Evolutionary conservation across 1,140 invertebrate species (phyloP).

Genomic region (Mamestra configurata): DNA sequence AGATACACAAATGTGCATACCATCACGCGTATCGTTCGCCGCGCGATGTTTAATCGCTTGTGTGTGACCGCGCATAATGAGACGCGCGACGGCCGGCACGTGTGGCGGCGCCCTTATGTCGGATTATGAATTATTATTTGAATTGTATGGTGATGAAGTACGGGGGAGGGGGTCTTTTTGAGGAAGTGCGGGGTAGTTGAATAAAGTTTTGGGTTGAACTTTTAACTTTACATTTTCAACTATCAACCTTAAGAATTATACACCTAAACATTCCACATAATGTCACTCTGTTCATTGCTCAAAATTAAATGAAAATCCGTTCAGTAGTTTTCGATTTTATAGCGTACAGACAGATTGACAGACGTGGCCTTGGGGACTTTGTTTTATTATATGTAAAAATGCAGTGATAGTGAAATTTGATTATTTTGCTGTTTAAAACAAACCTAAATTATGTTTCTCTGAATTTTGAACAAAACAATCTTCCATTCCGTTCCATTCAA

Average conservation of each 20-base stretch:
- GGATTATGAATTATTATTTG: conserved; percentile 44
- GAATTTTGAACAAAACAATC: not conserved
- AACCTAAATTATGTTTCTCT: not conserved
- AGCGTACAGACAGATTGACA: too few relatives aligned
- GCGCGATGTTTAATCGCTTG: conserved; percentile 55
- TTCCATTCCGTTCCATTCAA: not conserved
- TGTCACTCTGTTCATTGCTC: too few relatives aligned
- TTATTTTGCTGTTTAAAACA: too few relatives aligned
- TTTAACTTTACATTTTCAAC: not conserved
- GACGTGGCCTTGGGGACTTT: too few relatives aligned
- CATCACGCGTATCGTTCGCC: conserved; percentile 51
- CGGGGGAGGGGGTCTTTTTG: not conserved
- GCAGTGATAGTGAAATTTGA: too few relatives aligned
- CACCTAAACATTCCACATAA: too few relatives aligned
- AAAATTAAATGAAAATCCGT: too few relatives aligned
- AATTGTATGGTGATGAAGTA: not conserved
- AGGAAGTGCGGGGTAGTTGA: not conserved
- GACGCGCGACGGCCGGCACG: conserved; percentile 13
- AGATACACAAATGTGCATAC: conserved; percentile 51
- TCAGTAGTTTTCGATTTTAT: too few relatives aligned
- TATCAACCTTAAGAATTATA: too few relatives aligned
- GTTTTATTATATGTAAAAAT: too few relatives aligned
- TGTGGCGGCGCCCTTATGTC: conserved; percentile 39
- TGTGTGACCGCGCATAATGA: conserved; percentile 62
- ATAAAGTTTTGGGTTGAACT: not conserved